phyloP scores from a whole-genome alignment of 2,888 invertebrate species.

The Marronus borbonicus region DNA sequence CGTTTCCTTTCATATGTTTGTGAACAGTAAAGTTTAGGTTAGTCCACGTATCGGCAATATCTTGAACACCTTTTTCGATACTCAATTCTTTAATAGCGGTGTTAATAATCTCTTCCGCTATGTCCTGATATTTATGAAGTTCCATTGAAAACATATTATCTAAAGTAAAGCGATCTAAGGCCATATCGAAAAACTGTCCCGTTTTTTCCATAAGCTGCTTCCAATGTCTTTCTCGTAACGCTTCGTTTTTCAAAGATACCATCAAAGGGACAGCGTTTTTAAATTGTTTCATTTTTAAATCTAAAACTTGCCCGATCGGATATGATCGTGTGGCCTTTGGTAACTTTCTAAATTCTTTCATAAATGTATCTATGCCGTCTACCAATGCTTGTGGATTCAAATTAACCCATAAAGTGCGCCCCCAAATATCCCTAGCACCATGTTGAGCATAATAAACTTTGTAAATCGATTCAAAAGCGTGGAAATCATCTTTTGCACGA shows the following conservation, averaged over 20 bases:
- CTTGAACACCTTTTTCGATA: constrained; percentile 91
- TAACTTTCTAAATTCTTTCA: constrained; percentile 84
- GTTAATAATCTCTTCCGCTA: constrained; percentile 89
- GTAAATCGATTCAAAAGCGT: constrained; percentile 81
- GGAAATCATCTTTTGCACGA: constrained; percentile 76
- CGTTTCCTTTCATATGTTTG: constrained; percentile 80
- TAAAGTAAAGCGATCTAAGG: constrained; percentile 89
- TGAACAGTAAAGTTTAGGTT: constrained; percentile 76
- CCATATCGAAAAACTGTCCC: constrained; percentile 88
- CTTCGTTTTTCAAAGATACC: constrained; percentile 92
- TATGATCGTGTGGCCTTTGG: constrained; percentile 76
- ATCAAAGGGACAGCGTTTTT: constrained; percentile 90
- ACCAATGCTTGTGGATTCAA: constrained; percentile 87
- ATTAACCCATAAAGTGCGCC: constrained; percentile 90
- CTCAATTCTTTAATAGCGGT: constrained; percentile 91
- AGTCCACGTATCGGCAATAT: constrained; percentile 85
- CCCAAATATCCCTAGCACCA: constrained; percentile 85
- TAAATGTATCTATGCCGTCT: constrained; percentile 89
- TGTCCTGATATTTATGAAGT: constrained; percentile 87
- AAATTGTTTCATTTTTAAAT: constrained; percentile 91
- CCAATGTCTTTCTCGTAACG: constrained; percentile 93
- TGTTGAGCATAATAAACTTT: constrained; percentile 86
- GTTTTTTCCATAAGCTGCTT: constrained; percentile 90
- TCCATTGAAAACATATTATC: constrained; percentile 96
- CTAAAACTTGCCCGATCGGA: constrained; percentile 79